Evolutionary conservation across 2,888 invertebrate species (phyloP).

Genomic region (Cantharis rustica): DNA sequence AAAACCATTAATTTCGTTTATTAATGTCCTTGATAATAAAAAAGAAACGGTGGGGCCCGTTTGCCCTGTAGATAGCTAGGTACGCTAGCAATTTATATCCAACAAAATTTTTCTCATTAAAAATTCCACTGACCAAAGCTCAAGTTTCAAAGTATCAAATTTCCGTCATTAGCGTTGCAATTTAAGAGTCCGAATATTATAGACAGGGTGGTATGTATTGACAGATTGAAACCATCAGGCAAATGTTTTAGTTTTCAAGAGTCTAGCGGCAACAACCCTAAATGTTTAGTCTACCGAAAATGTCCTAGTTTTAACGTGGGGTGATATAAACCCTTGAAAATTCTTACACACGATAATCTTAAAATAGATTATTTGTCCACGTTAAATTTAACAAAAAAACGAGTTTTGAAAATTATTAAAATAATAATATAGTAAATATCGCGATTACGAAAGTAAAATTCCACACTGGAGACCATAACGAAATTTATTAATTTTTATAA

Average conservation of each 20-base stretch:
- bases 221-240: constrained; percentile 57
- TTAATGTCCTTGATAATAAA: not conserved
- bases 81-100: no score
- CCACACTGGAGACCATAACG: not conserved
- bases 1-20: not conserved
- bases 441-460: not conserved
- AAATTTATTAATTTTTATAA: not conserved
- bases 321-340: not conserved
- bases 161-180: not conserved
- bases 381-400: not conserved
- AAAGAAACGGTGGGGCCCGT: not conserved
- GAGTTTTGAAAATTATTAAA: not conserved
- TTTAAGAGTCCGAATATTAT: constrained; percentile 12
- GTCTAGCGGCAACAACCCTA: constrained; percentile 2
- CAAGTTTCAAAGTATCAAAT: not conserved
- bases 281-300: constrained; percentile 50
- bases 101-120: not conserved
- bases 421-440: not conserved
- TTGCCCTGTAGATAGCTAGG: not conserved
- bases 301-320: constrained; percentile 28
- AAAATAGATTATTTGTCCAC: not conserved
- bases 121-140: not conserved
- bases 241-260: constrained; percentile 46
- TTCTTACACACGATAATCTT: not conserved
- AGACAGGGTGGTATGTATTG: constrained; percentile 50